Base-by-base conservation (phyloP, 2,797 vertebrate species). In the Phoebastria nigripes region DNA sequence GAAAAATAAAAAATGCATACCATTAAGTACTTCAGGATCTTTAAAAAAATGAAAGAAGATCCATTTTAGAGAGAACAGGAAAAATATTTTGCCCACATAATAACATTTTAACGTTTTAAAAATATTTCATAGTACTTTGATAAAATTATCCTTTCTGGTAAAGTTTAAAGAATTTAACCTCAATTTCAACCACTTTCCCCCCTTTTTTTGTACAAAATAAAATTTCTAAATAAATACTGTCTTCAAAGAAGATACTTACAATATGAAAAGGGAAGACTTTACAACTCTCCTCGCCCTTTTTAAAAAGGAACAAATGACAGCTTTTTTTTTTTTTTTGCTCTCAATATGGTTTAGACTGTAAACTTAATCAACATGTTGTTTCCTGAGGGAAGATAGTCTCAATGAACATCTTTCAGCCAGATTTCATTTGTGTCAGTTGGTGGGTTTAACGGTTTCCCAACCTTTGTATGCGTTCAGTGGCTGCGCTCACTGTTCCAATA, bases 391-490 rank as follows among this genome's bases (percentile, higher is more conserved):
- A 65, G 61, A 59, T 3, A 9, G 11, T 52, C 25, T 81, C 41
- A 58, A 20, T 22, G 18, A 46, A 6, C 1, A 6, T 24, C 44
- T 81, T 86, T 65, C 25, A 49, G 4, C 1, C 58, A 65, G 66
- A 66, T 80, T 87, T 42, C 14, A 9, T 89, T 74, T 74, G 12
- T 77, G 24, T 33, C 20, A 9, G 4, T 61, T 41, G 33, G 26
- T 44, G 15, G 21, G 2, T 92, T 66, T 55, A 56, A 29, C 41
- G 26, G 12, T 52, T 93, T 87, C 46, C 59, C 35, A 74, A 2
- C 21, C 21, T 82, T 35, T 26, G 8, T 13, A 4, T 0, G 0
- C 1, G 1, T 7, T 70, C 41, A 7, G 33, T 22, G 63, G 20
- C 70, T 56, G 37, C 0, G 1, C 13, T 39, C n/a, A 3, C 10